Percentiles rank a stretch among this genome's conserved stretches.
Conservation (phyloP, 2,797 vertebrate species). For the Gymnothorax javanicus region DNA sequence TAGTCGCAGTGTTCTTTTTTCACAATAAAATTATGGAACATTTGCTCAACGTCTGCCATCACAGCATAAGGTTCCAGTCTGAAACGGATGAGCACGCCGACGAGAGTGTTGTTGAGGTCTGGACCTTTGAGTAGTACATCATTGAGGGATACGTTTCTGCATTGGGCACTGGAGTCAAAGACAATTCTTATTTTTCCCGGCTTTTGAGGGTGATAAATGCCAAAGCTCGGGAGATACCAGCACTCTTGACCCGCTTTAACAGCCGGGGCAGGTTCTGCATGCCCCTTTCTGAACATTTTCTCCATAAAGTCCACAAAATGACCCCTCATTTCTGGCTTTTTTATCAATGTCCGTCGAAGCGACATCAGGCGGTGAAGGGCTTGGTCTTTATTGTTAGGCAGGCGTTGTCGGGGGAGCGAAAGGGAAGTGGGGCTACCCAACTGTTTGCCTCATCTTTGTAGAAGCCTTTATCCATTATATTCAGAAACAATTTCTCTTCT, state of each 20-base stretch:
- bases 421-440: constrained; percentile 28
- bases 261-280: too few species aligned
- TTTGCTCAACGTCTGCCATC: too few species aligned
- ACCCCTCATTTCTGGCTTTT: too few species aligned
- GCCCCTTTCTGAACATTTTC: too few species aligned
- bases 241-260: constrained; percentile 16
- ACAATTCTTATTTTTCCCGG: neutral
- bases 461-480: too few species aligned
- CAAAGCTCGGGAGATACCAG: neutral
- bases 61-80: too few species aligned
- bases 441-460: constrained; percentile 24
- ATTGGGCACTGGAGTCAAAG: constrained; percentile 12
- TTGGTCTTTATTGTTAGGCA: constrained; percentile 4
- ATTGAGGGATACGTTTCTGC: neutral
- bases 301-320: too few species aligned
- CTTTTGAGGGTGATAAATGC: constrained; percentile 17
- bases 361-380: neutral
- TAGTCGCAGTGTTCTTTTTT: too few species aligned
- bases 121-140: neutral
- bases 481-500: too few species aligned
- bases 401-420: neutral
- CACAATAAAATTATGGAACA: too few species aligned
- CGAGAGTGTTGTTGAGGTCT: constrained; percentile 5
- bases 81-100: too few species aligned
- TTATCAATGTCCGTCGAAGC: constrained; percentile 2